phyloP scores from a whole-genome alignment of 37 sponge, comb jelly and placozoan genomes.

The Ephydatia muelleri region DNA sequence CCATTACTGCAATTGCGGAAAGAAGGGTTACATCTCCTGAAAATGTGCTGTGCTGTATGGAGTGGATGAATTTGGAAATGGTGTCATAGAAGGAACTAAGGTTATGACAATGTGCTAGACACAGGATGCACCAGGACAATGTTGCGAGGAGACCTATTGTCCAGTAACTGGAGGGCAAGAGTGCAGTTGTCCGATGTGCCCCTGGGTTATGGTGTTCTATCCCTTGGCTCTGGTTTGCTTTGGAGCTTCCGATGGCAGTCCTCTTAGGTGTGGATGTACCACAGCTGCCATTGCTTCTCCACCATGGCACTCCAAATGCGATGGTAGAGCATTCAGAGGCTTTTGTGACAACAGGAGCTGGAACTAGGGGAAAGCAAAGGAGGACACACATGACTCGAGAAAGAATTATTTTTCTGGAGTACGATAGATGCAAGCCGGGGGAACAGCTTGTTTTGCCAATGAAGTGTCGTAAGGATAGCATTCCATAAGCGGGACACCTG shows the following conservation, averaged over 20 bases:
- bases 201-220: background rate
- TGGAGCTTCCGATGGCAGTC: background rate
- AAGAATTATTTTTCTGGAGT: background rate
- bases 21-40: background rate
- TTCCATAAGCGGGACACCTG: background rate
- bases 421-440: no score
- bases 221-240: background rate
- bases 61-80: background rate
- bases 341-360: background rate
- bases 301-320: background rate
- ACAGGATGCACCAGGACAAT: background rate
- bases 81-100: background rate
- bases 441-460: no score
- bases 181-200: background rate
- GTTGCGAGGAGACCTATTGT: background rate
- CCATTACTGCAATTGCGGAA: background rate
- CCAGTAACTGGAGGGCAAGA: background rate
- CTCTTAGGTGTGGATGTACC: background rate
- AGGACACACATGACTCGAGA: background rate
- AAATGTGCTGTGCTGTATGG: background rate
- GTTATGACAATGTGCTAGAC: background rate
- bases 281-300: background rate
- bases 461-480: no score
- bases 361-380: background rate
- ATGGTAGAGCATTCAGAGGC: background rate